These are phyloP conservation scores for Asarcornis scutulata DNA, from an alignment of 2,113 vertebrate species.

Conservation along the genomic window DNA sequence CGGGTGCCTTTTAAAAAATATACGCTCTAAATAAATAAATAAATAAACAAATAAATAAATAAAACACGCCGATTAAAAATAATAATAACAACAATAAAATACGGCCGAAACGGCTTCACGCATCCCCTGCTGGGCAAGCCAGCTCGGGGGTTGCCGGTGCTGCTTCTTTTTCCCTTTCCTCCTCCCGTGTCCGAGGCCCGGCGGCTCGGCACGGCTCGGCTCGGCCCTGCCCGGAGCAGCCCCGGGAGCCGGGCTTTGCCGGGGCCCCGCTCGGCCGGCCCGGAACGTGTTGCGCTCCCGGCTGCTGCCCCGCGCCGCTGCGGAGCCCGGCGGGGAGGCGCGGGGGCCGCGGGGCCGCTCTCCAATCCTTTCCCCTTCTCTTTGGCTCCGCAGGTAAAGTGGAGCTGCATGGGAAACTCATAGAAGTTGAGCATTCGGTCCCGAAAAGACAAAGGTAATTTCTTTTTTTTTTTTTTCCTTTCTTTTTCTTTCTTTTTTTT, in stretches of 20 bases:
- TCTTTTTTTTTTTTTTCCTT: background rate
- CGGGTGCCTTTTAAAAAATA: background rate
- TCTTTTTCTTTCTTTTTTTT: too few relatives aligned
- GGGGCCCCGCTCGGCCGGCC: background rate
- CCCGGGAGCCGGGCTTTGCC: background rate
- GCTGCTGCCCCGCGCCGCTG: background rate
- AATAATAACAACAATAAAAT: background rate
- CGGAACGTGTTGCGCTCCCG: conserved; percentile 41
- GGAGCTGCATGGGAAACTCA: conserved; percentile 95
- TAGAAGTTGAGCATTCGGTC: conserved; percentile 97
- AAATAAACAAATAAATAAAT: too few relatives aligned
- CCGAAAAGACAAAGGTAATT: conserved; percentile 98
- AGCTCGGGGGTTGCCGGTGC: too few relatives aligned
- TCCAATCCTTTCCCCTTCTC: conserved; percentile 17
- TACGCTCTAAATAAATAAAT: too few relatives aligned
- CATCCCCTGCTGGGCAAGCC: too few relatives aligned
- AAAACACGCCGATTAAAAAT: background rate
- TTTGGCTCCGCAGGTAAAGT: conserved; percentile 88
- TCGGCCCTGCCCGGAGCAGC: background rate
- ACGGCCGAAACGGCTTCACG: too few relatives aligned
- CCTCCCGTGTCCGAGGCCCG: too few relatives aligned
- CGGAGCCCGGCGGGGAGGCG: background rate
- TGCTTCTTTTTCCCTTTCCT: too few relatives aligned
- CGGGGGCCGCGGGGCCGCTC: background rate
- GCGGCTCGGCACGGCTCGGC: too few relatives aligned